Evolutionary conservation across 2,888 invertebrate genomes (phyloP).

Genomic region (Tenthredo distinguenda): DNA sequence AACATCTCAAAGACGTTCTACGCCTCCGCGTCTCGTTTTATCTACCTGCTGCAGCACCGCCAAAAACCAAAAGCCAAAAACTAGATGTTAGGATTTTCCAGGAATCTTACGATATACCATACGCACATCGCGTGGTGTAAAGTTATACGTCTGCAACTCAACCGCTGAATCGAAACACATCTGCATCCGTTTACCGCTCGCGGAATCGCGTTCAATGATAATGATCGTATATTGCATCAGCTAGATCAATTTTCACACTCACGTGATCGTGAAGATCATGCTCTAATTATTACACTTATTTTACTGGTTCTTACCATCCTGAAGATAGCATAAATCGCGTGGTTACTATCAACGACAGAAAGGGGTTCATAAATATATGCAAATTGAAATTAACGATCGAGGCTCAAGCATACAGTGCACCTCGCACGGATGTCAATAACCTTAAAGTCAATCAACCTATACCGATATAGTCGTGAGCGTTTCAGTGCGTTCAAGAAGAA

Average conservation of each 20-base stretch:
- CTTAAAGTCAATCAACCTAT: not conserved
- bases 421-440: conserved; percentile 12
- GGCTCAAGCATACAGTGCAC: not conserved
- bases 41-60: not conserved
- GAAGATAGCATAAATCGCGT: not conserved
- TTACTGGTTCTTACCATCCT: not conserved
- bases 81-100: not conserved
- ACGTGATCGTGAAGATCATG: not conserved
- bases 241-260: not conserved
- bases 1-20: conserved; percentile 11
- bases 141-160: not conserved
- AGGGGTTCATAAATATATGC: not conserved
- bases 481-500: not conserved
- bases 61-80: not conserved
- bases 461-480: not conserved
- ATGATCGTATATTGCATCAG: not conserved
- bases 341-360: not conserved
- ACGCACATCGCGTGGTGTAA: not conserved
- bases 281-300: not conserved
- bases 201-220: not conserved
- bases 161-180: not conserved
- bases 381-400: conserved; percentile 5
- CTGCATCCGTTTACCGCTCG: not conserved
- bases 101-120: not conserved
- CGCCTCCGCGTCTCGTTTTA: not conserved